Conservation (phyloP, 1,140 invertebrate genomes). For the Pissodes strobi region DNA sequence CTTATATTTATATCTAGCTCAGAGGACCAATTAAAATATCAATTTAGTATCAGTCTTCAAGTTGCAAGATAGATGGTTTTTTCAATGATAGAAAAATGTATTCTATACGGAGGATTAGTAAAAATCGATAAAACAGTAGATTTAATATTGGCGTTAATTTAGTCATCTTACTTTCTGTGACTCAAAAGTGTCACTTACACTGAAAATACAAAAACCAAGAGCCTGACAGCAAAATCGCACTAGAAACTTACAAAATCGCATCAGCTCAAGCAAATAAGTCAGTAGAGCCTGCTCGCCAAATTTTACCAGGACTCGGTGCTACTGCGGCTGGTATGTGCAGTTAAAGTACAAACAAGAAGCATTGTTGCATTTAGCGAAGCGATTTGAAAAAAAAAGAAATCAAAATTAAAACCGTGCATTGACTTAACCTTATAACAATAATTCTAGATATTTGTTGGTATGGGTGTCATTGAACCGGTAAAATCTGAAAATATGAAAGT, state of each 20-base stretch:
- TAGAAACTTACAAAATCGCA: slow-evolving; percentile 41
- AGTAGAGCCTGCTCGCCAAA: slow-evolving; percentile 53
- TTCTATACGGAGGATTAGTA: no score
- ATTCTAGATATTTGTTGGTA: slow-evolving; percentile 47
- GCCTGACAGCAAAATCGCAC: neutral
- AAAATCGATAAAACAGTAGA: no score
- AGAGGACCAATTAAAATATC: no score
- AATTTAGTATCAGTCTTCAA: no score
- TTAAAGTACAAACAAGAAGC: slow-evolving; percentile 42
- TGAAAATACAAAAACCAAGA: neutral
- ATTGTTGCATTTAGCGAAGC: slow-evolving; percentile 48
- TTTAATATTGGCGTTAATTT: no score
- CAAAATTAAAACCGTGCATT: slow-evolving; percentile 47
- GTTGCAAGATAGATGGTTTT: no score
- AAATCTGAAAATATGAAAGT: slow-evolving; percentile 58
- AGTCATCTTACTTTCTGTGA: no score
- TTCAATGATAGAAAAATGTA: no score
- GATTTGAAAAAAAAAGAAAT: slow-evolving; percentile 48
- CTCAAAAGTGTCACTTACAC: neutral
- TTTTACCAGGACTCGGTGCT: slow-evolving; percentile 52
- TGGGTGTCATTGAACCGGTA: slow-evolving; percentile 55
- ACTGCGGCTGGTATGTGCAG: slow-evolving; percentile 41
- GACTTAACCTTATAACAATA: slow-evolving; percentile 46
- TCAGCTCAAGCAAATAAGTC: slow-evolving; percentile 53
- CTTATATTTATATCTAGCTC: no score